Evolutionary conservation across 1,140 invertebrate species (phyloP).

Genomic region (Conus ventricosus): DNA sequence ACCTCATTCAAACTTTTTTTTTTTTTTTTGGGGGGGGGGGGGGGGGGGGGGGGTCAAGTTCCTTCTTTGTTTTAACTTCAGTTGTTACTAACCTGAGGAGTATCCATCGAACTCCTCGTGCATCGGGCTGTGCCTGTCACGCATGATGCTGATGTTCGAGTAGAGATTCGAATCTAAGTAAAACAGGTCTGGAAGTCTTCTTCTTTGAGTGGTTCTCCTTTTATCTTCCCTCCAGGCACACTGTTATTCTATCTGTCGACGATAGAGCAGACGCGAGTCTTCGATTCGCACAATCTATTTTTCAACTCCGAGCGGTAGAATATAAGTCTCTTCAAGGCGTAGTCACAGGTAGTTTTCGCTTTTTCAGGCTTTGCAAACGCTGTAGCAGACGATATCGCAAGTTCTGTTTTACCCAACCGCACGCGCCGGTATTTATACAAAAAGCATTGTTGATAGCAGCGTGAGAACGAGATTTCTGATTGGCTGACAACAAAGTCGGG

Average conservation of each 20-base stretch:
- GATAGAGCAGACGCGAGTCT: neutral
- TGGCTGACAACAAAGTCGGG: slow-evolving; percentile 36
- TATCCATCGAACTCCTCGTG: slow-evolving; percentile 45
- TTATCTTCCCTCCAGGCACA: too few relatives aligned
- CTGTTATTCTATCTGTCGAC: neutral
- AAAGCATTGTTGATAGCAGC: neutral
- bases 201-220: too few relatives aligned
- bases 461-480: neutral
- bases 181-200: neutral
- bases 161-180: neutral
- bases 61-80: neutral
- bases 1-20: neutral
- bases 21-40: neutral
- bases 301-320: neutral
- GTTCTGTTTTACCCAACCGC: neutral
- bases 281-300: neutral
- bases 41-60: neutral
- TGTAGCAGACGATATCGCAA: neutral
- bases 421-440: slow-evolving; percentile 28
- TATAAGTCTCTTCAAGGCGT: neutral
- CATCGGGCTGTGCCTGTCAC: slow-evolving; percentile 14
- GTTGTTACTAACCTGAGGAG: slow-evolving; percentile 38
- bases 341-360: neutral
- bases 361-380: neutral
- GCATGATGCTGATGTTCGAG: slow-evolving; percentile 18